phyloP scores from a whole-genome alignment of 2,797 vertebrate genomes.

The Catamblyrhynchus diadema region DNA sequence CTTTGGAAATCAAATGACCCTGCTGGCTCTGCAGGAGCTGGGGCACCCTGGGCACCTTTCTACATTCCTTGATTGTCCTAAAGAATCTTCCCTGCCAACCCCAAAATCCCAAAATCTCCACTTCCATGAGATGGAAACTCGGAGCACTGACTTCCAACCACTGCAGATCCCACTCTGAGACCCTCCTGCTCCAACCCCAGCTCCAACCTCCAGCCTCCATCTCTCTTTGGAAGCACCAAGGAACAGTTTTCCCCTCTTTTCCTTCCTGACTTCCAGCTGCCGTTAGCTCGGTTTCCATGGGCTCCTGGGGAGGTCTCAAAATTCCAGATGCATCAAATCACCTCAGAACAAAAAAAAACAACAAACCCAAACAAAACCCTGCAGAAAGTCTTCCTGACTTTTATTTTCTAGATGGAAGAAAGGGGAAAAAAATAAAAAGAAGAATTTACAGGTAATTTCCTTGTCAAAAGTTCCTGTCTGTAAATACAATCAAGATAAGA shows the following conservation, averaged over 20 bases:
- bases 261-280: neutral
- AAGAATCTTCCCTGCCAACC: too few relatives aligned
- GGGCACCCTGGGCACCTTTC: neutral
- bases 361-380: neutral
- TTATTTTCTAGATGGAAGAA: conserved; percentile 1
- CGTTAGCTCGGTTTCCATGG: neutral
- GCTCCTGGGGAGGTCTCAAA: neutral
- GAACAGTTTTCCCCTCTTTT: neutral
- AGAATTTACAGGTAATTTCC: conserved; percentile 69
- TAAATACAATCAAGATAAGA: conserved; percentile 67
- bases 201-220: neutral
- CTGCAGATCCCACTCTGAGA: neutral
- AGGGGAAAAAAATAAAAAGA: neutral
- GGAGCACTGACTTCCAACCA: neutral
- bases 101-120: neutral
- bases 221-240: neutral
- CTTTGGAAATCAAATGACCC: neutral
- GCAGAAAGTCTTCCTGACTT: neutral
- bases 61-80: neutral
- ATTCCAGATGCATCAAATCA: neutral
- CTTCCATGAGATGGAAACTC: neutral
- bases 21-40: neutral
- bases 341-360: neutral
- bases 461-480: conserved; percentile 69
- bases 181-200: neutral